A percentile compares a stretch with the other conserved stretches of the same genome.
These are phyloP conservation scores for Akabosia matsudoensis DNA, from an alignment of 1,140 invertebrate genomes.

Conservation along the genomic window DNA sequence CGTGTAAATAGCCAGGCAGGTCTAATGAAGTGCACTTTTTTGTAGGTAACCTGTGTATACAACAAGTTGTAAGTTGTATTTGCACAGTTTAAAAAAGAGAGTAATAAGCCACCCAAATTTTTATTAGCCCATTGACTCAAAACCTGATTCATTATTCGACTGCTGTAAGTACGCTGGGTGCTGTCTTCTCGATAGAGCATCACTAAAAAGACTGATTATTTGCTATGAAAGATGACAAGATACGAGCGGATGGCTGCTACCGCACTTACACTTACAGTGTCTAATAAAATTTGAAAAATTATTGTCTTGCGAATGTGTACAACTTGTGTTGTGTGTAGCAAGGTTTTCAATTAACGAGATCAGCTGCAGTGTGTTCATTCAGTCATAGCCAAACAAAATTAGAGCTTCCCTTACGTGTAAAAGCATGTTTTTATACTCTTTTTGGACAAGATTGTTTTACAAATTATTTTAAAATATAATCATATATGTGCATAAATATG, in stretches of 20 bases:
- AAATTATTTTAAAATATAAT: slow-evolving; percentile 25
- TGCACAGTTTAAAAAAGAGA: no score
- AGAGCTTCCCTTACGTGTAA: neutral
- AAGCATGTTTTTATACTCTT: neutral
- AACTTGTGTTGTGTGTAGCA: neutral
- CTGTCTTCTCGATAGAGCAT: no score
- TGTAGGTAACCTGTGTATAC: no score
- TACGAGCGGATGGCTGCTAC: neutral
- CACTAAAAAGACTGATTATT: slow-evolving; percentile 10
- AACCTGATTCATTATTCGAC: slow-evolving; percentile 10
- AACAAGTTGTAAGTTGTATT: no score
- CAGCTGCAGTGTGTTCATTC: neutral
- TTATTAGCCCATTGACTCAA: slow-evolving; percentile 24
- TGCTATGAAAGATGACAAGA: neutral
- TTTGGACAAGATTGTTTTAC: slow-evolving; percentile 6
- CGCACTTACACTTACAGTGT: neutral
- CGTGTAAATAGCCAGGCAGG: neutral
- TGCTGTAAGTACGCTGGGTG: no score
- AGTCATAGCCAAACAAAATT: neutral
- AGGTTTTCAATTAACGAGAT: neutral
- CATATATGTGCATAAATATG: slow-evolving; percentile 37
- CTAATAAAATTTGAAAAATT: neutral
- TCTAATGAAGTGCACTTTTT: neutral
- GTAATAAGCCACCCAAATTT: slow-evolving; percentile 12
- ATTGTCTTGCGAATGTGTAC: no score